phyloP scores from a whole-genome alignment of 2,113 vertebrate genomes.

The Talpa occidentalis region DNA sequence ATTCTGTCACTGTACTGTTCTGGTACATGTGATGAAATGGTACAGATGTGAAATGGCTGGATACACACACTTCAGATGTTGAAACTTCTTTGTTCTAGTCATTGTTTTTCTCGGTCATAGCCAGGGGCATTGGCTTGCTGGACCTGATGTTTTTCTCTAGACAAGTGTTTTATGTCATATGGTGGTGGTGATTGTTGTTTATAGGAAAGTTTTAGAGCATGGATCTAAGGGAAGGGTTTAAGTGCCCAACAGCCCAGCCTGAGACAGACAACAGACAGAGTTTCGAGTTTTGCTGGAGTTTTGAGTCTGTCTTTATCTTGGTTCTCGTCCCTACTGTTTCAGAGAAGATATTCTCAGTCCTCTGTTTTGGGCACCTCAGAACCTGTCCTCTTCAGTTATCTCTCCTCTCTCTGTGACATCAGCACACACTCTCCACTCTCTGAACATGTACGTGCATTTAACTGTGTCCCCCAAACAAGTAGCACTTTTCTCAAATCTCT shows the following conservation, averaged over 20 bases:
- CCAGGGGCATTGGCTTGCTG: neutral
- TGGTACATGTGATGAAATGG: neutral
- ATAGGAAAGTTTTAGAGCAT: neutral
- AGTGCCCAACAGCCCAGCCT: neutral
- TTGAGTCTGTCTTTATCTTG: neutral
- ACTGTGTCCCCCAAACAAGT: neutral
- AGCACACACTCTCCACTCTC: neutral
- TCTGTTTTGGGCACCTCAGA: neutral
- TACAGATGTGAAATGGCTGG: conserved; percentile 30
- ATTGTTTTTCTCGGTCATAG: neutral
- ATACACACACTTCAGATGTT: neutral
- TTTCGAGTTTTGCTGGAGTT: neutral
- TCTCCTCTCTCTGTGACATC: neutral
- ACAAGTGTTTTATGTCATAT: neutral
- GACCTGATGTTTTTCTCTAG: neutral
- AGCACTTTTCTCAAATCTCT: neutral
- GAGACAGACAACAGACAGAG: neutral
- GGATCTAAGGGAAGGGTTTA: neutral
- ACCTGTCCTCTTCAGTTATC: neutral
- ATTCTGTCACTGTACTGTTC: neutral
- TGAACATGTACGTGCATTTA: accelerated
- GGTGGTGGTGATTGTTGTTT: conserved; percentile 22
- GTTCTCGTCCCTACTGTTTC: neutral
- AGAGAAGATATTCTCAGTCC: neutral
- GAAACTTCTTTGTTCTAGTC: conserved; percentile 22